These are phyloP conservation scores for Hydriomena furcata DNA, from an alignment of 2,888 invertebrate species.

Conservation along the genomic window DNA sequence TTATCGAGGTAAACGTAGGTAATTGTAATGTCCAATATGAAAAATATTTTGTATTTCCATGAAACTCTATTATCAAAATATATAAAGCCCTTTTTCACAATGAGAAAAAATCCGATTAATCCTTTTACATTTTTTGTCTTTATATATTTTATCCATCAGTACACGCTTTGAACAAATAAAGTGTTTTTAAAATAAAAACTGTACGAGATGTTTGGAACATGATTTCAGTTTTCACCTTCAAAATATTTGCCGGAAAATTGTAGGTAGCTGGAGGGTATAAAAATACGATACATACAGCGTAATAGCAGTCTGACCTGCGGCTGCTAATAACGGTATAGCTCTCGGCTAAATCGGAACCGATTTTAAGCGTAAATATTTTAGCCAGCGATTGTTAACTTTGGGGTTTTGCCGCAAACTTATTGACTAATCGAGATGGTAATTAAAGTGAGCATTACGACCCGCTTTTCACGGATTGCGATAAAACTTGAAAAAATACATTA, in stretches of 20 bases:
- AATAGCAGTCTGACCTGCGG: constrained; percentile 13
- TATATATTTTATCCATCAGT: constrained; percentile 1
- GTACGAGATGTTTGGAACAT: background rate
- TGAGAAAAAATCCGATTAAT: background rate
- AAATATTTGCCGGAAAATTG: constrained; percentile 12
- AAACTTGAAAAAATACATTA: too few relatives aligned
- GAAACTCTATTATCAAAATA: background rate
- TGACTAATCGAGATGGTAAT: constrained; percentile 11
- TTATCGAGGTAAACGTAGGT: too few relatives aligned
- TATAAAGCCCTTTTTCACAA: background rate
- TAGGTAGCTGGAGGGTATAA: constrained; percentile 9
- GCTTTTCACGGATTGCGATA: background rate
- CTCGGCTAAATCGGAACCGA: constrained; percentile 16
- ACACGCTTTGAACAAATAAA: constrained; percentile 1
- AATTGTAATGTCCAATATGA: too few relatives aligned
- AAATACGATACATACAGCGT: constrained; percentile 11
- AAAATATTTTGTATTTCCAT: background rate
- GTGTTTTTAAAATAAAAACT: background rate
- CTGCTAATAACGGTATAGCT: constrained; percentile 23
- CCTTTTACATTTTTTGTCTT: constrained; percentile 2
- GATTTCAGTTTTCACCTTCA: constrained; percentile 10
- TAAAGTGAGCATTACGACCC: constrained; percentile 6
- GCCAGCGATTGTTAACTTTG: constrained; percentile 11
- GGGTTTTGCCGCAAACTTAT: constrained; percentile 8
- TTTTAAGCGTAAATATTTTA: constrained; percentile 17